phyloP scores from a whole-genome alignment of 2,797 vertebrate species.

The Cuniculus paca region DNA sequence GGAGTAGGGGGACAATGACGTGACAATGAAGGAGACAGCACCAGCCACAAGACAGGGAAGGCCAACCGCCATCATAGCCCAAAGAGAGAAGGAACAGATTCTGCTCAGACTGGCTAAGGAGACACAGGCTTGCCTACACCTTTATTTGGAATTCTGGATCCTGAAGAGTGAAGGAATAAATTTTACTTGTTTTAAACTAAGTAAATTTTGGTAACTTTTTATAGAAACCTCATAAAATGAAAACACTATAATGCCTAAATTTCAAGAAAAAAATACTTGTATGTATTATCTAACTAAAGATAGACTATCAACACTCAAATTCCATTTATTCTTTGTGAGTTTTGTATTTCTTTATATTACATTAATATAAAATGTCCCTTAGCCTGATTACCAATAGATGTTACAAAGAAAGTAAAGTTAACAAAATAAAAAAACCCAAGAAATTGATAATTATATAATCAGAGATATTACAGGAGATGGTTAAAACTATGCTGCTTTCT shows the following conservation, averaged over 20 bases:
- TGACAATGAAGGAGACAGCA: background rate
- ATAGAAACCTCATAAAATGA: background rate
- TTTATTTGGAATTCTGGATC: background rate
- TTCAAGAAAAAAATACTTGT: background rate
- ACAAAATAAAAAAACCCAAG: background rate
- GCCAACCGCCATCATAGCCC: background rate
- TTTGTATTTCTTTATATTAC: background rate
- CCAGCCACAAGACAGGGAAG: background rate
- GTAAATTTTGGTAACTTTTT: background rate
- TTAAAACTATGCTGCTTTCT: slow-evolving; percentile 32
- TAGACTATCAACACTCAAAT: background rate
- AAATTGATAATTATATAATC: slow-evolving; percentile 17
- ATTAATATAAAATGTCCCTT: slow-evolving; percentile 45
- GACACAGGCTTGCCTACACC: rapidly evolving
- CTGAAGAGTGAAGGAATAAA: background rate
- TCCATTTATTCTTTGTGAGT: background rate
- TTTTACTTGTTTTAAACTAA: background rate
- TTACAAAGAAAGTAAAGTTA: slow-evolving; percentile 47
- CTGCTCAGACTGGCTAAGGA: background rate
- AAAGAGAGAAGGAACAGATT: background rate
- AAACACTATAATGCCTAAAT: background rate
- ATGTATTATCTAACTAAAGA: background rate
- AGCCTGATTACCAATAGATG: background rate
- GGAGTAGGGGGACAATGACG: too few species aligned
- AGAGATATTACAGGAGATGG: slow-evolving; percentile 18